phyloP scores from a whole-genome alignment of 2,797 vertebrate species.

The Neosilurus mollespiculum region DNA sequence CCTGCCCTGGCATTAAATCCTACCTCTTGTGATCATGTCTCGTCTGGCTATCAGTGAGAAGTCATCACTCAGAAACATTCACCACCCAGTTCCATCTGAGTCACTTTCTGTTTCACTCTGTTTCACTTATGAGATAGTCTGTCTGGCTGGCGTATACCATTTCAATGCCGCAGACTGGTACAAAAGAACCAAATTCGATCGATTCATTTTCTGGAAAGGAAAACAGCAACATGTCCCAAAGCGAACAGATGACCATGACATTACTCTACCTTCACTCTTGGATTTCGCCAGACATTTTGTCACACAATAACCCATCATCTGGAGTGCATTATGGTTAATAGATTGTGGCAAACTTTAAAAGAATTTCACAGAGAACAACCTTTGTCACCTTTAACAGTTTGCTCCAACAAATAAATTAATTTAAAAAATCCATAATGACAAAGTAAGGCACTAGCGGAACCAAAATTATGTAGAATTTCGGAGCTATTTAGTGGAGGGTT shows the following conservation, averaged over 20 bases:
- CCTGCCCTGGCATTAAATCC: constrained; percentile 46
- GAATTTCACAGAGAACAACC: constrained; percentile 9
- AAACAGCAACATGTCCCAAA: background rate
- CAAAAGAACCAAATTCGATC: background rate
- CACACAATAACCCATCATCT: constrained; percentile 23
- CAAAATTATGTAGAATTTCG: background rate
- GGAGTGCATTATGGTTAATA: constrained; percentile 29
- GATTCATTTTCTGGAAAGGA: constrained; percentile 6
- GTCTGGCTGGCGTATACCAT: background rate
- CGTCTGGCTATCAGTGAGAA: constrained; percentile 49
- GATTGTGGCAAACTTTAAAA: constrained; percentile 16
- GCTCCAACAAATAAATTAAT: background rate
- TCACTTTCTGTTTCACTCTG: constrained; percentile 3
- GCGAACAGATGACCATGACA: background rate
- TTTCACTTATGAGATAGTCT: constrained; percentile 10
- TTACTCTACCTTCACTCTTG: background rate
- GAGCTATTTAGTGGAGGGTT: background rate
- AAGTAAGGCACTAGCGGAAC: background rate
- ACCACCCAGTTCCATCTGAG: constrained; percentile 10
- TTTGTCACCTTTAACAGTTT: constrained; percentile 29
- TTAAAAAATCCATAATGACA: background rate
- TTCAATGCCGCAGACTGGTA: background rate
- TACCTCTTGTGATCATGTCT: constrained; percentile 30
- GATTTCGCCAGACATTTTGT: background rate
- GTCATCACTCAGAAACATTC: constrained; percentile 18